These are phyloP conservation scores for Megaustenia siamemsis DNA, from an alignment of 2,888 invertebrate genomes.

Conservation along the genomic window DNA sequence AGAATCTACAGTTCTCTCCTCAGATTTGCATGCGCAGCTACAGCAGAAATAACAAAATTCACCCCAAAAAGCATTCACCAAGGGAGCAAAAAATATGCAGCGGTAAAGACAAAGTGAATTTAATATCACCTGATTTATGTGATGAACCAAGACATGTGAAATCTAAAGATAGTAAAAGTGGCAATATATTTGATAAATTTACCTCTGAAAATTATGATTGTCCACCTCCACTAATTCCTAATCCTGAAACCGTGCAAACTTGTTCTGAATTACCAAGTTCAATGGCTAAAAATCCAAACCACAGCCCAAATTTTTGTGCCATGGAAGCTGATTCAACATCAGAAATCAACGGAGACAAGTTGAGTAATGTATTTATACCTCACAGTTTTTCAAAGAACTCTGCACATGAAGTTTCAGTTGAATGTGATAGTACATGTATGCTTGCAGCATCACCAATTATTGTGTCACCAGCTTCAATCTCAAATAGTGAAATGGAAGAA, in stretches of 20 bases:
- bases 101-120: neutral
- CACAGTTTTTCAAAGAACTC: constrained; percentile 1
- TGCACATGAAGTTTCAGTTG: constrained; percentile 15
- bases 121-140: neutral
- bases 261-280: neutral
- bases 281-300: neutral
- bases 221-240: constrained; percentile 46
- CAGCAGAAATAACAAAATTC: constrained; percentile 8
- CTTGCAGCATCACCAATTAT: constrained; percentile 46
- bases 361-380: neutral
- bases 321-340: constrained; percentile 55
- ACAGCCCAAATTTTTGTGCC: constrained; percentile 50
- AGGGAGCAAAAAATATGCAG: neutral
- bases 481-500: constrained; percentile 43
- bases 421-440: constrained; percentile 54
- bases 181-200: constrained; percentile 48
- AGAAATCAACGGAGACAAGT: constrained; percentile 24
- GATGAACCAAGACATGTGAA: neutral
- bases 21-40: constrained; percentile 24
- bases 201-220: constrained; percentile 21
- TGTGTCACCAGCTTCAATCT: constrained; percentile 46
- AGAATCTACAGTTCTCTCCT: neutral
- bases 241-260: neutral
- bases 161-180: constrained; percentile 20
- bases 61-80: neutral